Base-by-base conservation (phyloP, 2,113 vertebrate species). In the Origma solitaria region DNA sequence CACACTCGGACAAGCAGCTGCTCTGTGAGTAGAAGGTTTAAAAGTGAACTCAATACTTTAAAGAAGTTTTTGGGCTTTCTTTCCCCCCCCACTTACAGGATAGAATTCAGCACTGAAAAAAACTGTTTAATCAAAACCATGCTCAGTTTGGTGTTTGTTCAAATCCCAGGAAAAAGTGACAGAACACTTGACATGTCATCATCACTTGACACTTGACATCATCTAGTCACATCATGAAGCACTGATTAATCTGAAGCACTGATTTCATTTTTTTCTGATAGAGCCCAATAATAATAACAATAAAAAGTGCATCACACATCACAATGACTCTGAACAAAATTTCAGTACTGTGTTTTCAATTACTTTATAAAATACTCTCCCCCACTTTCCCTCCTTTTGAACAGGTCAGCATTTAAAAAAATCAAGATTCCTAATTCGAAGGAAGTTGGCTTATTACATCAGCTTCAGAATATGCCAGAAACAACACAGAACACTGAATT, bases 1-100 rank as follows among this genome's bases (percentile, higher is more conserved):
- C 87, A 94, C 84, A 69, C 70, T 82, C 85, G 86, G 85, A 87
- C 86, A 93, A 83, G 82, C 90, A 90, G 72, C 82, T 95, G 60
- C 88, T 96, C 76, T 90, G 82, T 68, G 82, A 95, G 86, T 82
- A 92, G 50, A 70, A 37, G 76, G 78, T 93, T 92, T 86, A 86
- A 88, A 94, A 88, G 49, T 60, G 37, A 94, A 82, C 77, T 86
- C 45, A 82, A 71, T 58, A 88, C 14, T 90, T 92, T 21, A 44
- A 94, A 94, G 71, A 95, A 86, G 81, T 51, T 95, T 96, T 89
- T 51, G 81, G 89, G 80, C 56, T 73, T 95, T 53, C 23, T 3
- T 3, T 0, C 4, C 35, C 4, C 8, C 15, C 3, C 57, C 13
- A 12, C 15, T 35, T 75, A 33, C 2, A n/a, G 33, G 86, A 64